Evolutionary conservation across 2,113 vertebrate genomes (phyloP), one percentile per base, ranked within the genome.

Genomic region (Agelaius tricolor): DNA sequence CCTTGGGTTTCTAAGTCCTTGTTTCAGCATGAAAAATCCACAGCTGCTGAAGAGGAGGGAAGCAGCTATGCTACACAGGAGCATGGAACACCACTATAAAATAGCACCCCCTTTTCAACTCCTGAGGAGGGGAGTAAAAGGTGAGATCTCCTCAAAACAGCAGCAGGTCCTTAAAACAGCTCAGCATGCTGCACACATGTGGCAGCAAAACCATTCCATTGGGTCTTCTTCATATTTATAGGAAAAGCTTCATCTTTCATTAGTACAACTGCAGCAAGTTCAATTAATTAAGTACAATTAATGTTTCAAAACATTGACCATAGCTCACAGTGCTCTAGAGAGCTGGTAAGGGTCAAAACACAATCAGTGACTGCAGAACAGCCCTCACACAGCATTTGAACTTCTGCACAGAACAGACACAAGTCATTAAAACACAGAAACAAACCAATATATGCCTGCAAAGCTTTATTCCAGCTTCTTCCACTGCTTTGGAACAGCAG

Each of bases 391-490:
- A 84, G 41, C 20, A 43, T 43, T 15, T 44, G n/a, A 11, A 17
- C 10, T 63, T 31, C 35, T 13, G 13, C 44, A 30, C 1, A 55
- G 30, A 69, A 62, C 31, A 55, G 37, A 89, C 26, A n/a, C 8
- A 47, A 49, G 12, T 37, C 39, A 89, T 33, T 67, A 71, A 87
- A 87, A 63, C 28, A 76, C 68, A 81, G 10, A 33, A 66, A 87
- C 35, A 68, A 69, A 63, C 3, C 15, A 46, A n/a, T 7, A 11
- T 37, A 35, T 63, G 52, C 44, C 58, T 93, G 11, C 33, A 62
- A 89, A 90, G 37, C 44, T 97, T 97, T 97, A 97, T 96, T 97
- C 28, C 31, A 80, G 43, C 30, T 86, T 85, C 28, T 87, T 93
- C 44, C 58, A 41, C 49, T 81, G 76, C 65, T 94, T 84, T 72